These are phyloP conservation scores for Brachionus rotundiformis DNA, from an alignment of 1,140 invertebrate species.

Conservation along the genomic window DNA sequence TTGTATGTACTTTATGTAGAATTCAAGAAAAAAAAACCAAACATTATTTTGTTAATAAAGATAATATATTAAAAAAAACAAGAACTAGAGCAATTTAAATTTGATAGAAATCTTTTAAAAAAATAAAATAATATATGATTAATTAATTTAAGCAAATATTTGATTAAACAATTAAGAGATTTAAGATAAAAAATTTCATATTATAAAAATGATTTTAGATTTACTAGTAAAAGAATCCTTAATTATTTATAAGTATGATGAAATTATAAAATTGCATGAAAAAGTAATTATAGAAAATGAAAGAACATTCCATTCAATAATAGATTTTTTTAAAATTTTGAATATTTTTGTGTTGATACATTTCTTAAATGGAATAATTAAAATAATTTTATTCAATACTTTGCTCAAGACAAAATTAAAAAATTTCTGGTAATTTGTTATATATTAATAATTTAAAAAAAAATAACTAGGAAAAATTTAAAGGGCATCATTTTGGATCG, in stretches of 20 bases:
- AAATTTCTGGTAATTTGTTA: too few species aligned
- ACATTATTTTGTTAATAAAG: too few species aligned
- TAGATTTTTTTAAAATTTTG: background rate
- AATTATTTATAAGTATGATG: background rate
- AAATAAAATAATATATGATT: too few species aligned
- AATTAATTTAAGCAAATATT: background rate
- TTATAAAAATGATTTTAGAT: background rate
- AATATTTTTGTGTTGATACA: background rate
- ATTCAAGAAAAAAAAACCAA: too few species aligned
- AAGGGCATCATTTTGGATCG: background rate
- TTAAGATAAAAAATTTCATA: background rate
- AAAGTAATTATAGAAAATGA: background rate
- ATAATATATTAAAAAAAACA: too few species aligned
- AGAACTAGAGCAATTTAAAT: too few species aligned
- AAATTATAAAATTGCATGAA: background rate
- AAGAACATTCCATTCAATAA: background rate
- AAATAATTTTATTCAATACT: background rate
- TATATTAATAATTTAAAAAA: background rate
- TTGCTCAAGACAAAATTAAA: too few species aligned
- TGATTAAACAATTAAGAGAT: background rate
- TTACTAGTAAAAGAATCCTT: background rate
- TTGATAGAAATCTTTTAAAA: too few species aligned
- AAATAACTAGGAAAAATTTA: background rate
- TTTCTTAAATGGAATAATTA: background rate
- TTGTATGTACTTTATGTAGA: too few species aligned